These are phyloP conservation scores for Lutjanus campechanus DNA, from an alignment of 2,797 vertebrate species.

Conservation along the genomic window DNA sequence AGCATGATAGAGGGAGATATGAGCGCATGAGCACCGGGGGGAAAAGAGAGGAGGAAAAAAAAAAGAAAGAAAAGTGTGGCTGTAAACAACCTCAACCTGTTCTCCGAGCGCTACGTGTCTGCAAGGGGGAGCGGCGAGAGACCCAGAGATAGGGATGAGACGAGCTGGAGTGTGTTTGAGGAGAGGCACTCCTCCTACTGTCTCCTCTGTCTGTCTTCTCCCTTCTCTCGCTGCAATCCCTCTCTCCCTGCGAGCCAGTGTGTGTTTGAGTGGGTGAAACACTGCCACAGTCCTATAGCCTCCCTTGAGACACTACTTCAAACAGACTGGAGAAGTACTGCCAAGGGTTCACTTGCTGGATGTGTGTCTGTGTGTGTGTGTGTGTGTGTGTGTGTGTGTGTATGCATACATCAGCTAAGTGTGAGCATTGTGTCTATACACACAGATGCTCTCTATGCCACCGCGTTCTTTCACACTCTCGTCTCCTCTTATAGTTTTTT, in stretches of 20 bases:
- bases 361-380: slow-evolving; percentile 32
- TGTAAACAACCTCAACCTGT: slow-evolving; percentile 75
- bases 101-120: slow-evolving; percentile 45
- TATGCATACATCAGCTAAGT: slow-evolving; percentile 27
- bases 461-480: slow-evolving; percentile 7
- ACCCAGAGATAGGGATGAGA: slow-evolving; percentile 62
- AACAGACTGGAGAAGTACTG: slow-evolving; percentile 89
- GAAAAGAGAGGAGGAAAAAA: neutral
- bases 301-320: slow-evolving; percentile 88
- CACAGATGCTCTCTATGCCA: slow-evolving; percentile 42
- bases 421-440: slow-evolving; percentile 43
- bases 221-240: slow-evolving; percentile 51
- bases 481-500: slow-evolving; percentile 21
- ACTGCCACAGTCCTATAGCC: slow-evolving; percentile 72
- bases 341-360: slow-evolving; percentile 79
- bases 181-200: slow-evolving; percentile 62
- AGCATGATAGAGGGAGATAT: slow-evolving; percentile 66
- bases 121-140: slow-evolving; percentile 34
- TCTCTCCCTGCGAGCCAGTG: slow-evolving; percentile 58
- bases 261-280: slow-evolving; percentile 77
- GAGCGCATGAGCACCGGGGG: slow-evolving; percentile 39
- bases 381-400: slow-evolving; percentile 21
- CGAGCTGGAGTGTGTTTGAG: slow-evolving; percentile 64
- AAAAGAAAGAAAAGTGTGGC: slow-evolving; percentile 18
- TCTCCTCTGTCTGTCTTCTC: slow-evolving; percentile 56